Evolutionary conservation across 2,888 invertebrate species (phyloP).

Genomic region (Teinopalpus imperialis): DNA sequence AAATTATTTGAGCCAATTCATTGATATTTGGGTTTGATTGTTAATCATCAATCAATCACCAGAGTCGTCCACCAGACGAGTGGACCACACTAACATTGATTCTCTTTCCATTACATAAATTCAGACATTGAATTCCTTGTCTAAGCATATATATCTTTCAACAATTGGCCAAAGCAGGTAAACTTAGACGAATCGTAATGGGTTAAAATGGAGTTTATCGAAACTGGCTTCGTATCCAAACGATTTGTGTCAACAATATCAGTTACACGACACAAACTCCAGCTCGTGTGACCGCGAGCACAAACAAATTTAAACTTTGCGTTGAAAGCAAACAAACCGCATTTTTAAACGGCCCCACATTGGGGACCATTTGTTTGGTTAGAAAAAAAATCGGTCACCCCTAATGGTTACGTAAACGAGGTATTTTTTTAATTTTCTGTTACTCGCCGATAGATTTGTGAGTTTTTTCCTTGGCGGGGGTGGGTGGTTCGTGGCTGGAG

Average conservation of each 20-base stretch:
- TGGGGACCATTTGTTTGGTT: constrained; percentile 3
- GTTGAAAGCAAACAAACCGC: constrained; percentile 10
- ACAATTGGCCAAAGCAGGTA: constrained; percentile 16
- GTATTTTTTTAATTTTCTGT: constrained; percentile 32
- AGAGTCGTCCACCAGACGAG: too few species aligned
- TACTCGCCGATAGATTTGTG: constrained; percentile 27
- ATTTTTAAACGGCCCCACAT: constrained; percentile 7
- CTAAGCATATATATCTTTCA: not conserved
- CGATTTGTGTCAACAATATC: constrained; percentile 24
- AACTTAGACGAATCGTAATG: constrained; percentile 13
- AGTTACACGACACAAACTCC: constrained; percentile 15
- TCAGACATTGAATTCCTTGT: not conserved
- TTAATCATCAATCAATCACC: too few species aligned
- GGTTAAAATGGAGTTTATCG: constrained; percentile 22
- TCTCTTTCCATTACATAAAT: too few species aligned
- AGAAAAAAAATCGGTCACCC: constrained; percentile 33
- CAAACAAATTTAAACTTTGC: constrained; percentile 17
- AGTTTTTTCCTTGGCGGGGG: constrained; percentile 26
- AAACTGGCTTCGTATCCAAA: constrained; percentile 14
- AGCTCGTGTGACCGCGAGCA: not conserved
- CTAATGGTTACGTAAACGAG: constrained; percentile 35
- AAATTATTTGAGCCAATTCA: too few species aligned
- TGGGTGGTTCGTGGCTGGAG: constrained; percentile 13
- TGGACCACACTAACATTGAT: too few species aligned
- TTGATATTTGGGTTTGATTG: too few species aligned